A percentile compares a stretch with the other conserved stretches of the same genome.
Conservation (phyloP, 23 tunicate species). For the Ascidia mentula region DNA sequence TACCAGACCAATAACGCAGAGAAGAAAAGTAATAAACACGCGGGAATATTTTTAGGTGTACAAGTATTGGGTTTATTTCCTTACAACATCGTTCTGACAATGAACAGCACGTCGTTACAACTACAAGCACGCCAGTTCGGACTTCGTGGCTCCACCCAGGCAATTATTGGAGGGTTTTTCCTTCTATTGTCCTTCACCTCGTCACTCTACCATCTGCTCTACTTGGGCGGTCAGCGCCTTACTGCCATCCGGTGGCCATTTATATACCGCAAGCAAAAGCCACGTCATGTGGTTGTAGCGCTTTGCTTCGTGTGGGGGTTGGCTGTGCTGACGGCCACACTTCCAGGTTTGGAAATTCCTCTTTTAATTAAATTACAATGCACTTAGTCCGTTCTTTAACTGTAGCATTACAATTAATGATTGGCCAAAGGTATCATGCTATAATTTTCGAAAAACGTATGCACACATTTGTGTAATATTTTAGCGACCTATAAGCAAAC, state of each 20-base stretch:
- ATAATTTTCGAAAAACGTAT: too few relatives aligned
- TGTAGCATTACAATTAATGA: too few relatives aligned
- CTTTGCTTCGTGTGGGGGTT: conserved; percentile 26
- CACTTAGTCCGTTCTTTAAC: too few relatives aligned
- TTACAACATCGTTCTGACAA: neutral
- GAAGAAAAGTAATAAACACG: too few relatives aligned
- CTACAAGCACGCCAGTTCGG: neutral
- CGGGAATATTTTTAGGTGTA: too few relatives aligned
- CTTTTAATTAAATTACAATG: too few relatives aligned
- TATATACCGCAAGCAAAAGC: conserved; percentile 2
- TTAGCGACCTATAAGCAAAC: too few relatives aligned
- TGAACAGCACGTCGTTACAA: conserved; percentile 14
- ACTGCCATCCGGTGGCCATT: conserved; percentile 27
- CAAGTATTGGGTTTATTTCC: conserved; percentile 12
- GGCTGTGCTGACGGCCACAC: conserved; percentile 17
- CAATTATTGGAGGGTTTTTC: conserved; percentile 27
- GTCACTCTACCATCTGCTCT: conserved; percentile 41
- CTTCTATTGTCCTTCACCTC: conserved; percentile 31
- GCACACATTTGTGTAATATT: too few relatives aligned
- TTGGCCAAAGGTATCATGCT: too few relatives aligned
- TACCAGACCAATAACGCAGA: too few relatives aligned
- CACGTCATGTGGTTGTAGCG: neutral
- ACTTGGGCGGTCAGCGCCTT: conserved; percentile 8
- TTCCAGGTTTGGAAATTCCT: conserved; percentile 32
- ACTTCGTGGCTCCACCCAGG: neutral